phyloP scores from a whole-genome alignment of 2,113 vertebrate species.

The Mungos mungo region DNA sequence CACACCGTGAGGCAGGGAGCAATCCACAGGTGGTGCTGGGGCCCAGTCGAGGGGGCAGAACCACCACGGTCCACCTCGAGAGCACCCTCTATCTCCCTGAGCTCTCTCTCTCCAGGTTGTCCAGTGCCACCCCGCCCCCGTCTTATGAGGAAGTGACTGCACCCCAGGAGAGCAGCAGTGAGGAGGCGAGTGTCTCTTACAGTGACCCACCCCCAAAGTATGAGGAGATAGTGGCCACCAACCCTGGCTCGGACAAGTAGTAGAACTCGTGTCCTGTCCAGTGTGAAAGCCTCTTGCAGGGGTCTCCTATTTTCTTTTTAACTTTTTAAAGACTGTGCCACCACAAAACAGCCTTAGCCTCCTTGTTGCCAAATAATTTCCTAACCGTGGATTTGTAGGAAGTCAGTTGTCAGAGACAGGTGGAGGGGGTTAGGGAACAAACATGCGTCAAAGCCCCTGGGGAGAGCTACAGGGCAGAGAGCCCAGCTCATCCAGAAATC shows the following conservation, averaged over 20 bases:
- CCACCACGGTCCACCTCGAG: conserved; percentile 72
- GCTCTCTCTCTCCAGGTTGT: conserved; percentile 88
- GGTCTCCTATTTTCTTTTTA: conserved; percentile 18
- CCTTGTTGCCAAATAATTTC: conserved; percentile 79
- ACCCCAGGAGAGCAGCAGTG: conserved; percentile 90
- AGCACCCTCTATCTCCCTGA: conserved; percentile 87
- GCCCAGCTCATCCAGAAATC: not conserved
- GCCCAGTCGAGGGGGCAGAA: conserved; percentile 68
- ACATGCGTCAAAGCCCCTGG: not conserved
- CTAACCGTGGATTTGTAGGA: conserved; percentile 41
- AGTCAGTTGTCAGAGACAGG: conserved; percentile 54
- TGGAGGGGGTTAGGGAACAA: not conserved
- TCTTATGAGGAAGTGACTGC: conserved; percentile 94
- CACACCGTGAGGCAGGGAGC: conserved; percentile 64
- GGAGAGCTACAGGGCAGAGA: not conserved
- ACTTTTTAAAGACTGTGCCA: conserved; percentile 78
- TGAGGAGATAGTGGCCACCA: conserved; percentile 89
- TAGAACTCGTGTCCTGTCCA: not conserved
- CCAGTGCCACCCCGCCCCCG: conserved; percentile 91
- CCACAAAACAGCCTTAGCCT: conserved; percentile 86
- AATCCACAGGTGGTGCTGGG: conserved; percentile 65
- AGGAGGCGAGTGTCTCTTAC: conserved; percentile 88
- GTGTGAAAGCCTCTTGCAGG: not conserved
- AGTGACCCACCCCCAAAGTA: conserved; percentile 92
- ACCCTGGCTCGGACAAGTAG: conserved; percentile 76